A percentile compares a stretch with the other conserved stretches of the same genome.
Conservation (phyloP, 2,888 invertebrate genomes). For the Mesopsocus fuscifrons region DNA sequence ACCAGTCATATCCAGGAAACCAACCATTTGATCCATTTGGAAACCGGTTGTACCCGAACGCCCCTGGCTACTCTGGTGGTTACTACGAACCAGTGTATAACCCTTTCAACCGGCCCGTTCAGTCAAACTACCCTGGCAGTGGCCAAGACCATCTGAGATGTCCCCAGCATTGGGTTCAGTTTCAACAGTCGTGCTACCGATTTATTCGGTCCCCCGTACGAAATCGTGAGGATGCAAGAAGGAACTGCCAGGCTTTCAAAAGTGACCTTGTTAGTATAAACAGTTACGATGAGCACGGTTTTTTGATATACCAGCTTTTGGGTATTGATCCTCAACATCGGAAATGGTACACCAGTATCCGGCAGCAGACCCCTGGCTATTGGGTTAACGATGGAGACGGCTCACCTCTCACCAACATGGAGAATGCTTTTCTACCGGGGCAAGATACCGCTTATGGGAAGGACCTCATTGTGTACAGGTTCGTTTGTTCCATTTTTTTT, state of each 20-base stretch:
- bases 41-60: neutral
- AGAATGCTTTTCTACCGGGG: conserved; percentile 57
- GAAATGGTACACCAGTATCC: conserved; percentile 70
- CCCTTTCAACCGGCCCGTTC: neutral
- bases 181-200: conserved; percentile 65
- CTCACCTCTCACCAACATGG: conserved; percentile 54
- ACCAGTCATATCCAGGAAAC: neutral
- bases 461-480: conserved; percentile 65
- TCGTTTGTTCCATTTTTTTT: conserved; percentile 12
- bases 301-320: conserved; percentile 63
- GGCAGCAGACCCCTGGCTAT: conserved; percentile 48
- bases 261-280: conserved; percentile 66
- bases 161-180: conserved; percentile 74
- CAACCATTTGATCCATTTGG: neutral
- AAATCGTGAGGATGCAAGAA: conserved; percentile 58
- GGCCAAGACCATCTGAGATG: conserved; percentile 31
- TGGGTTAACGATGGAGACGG: conserved; percentile 75
- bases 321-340: conserved; percentile 68
- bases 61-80: neutral
- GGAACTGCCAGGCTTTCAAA: conserved; percentile 64
- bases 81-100: neutral
- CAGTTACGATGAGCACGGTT: conserved; percentile 69
- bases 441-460: conserved; percentile 29
- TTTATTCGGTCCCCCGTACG: conserved; percentile 76
- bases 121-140: neutral